Evolutionary conservation across 2,888 invertebrate genomes (phyloP), one percentile per base, ranked within the genome.

Genomic region (Poecilus cupreus): DNA sequence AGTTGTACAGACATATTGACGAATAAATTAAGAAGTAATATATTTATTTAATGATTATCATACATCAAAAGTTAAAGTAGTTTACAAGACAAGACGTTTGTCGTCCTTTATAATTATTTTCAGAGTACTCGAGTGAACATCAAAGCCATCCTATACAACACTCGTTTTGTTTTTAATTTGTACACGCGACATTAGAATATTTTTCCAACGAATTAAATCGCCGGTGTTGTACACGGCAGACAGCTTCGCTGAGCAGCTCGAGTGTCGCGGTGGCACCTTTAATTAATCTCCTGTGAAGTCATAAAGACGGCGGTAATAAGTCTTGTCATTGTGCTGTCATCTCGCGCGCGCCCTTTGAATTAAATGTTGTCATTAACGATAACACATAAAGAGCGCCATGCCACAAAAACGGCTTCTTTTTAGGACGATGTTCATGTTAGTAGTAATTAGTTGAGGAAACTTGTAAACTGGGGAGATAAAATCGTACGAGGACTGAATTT

Each of bases 211-310:
- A 8, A 32, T 32, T 32, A 32, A 2, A 32, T 32, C 4, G 32
- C 32, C 8, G 32, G 32, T 32, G 32, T 32, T 32, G 5, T 32
- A 3, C 32, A 1, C 8, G 32, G 32, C 32, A 32, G 32, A 32
- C 2, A 18, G 16, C 49, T 16, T 3, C 16, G 10, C 10, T 18
- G 3, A 49, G 49, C 32, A 10, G 11, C 24, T 64, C 39, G 20
- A 43, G 43, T 70, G 43, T 70, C 70, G 37, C 18, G 8, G 10
- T 70, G 43, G 43, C 70, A 70, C 70, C 70, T 70, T 39, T 70
- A 70, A 70, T 70, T 70, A 70, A 70, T 43, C 39, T 70, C 43
- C 18, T 37, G 20, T 43, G 37, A 70, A n/a, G 64, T 64, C 64
- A 32, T 64, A 64, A 64, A 70, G 43, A 39, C 43, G 11, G 64